Base-by-base conservation (phyloP, 2,888 invertebrate genomes). In the Deilephila elpenor region DNA sequence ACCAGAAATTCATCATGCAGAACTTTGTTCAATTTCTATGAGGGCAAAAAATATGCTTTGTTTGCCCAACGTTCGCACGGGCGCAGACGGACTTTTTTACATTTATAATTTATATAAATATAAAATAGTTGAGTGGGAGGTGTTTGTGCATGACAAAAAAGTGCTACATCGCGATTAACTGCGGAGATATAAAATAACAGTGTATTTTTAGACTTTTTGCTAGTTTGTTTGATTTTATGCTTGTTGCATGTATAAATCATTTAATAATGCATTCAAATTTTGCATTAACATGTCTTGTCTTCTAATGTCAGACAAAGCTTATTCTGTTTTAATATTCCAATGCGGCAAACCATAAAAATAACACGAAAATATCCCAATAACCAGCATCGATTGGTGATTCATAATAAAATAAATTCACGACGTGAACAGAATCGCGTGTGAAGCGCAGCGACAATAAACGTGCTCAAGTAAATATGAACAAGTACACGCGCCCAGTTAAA, bases 11-110 rank as follows among this genome's bases (percentile, higher is more conserved):
- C 64, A 44, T 34, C 59, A 73, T 59, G 67, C 67, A 34, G 59
- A 37, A 56, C 29, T 73, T 37, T 73, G 67, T 64, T 67, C 53
- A 67, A 34, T 67, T 67, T 73, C 59, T 67, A 67, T 73, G 37
- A 67, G 25, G 20, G 70, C 70, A 71, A 71, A 71, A 71, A 71
- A 59, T 32, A 67, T 20, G 20, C 72, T 59, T 73, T 73, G 72
- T 73, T 67, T 67, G 59, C 7, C 62, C 59, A 64, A 25, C 34
- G 67, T 67, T 73, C 72, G 72, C 72, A 73, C 72, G 64, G 59
- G 8, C 25, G 32, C n/a, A 34, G 62, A 34, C 37, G n/a, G 34
- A 62, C n/a, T 64, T 67, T 64, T 67, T 67, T 67, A 67, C 67
- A 11, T 51, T 67, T 51, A 67, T 51, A 51, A 67, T 64, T 64